Conservation (phyloP, 2,888 invertebrate species). For the Apotomis capreana region DNA sequence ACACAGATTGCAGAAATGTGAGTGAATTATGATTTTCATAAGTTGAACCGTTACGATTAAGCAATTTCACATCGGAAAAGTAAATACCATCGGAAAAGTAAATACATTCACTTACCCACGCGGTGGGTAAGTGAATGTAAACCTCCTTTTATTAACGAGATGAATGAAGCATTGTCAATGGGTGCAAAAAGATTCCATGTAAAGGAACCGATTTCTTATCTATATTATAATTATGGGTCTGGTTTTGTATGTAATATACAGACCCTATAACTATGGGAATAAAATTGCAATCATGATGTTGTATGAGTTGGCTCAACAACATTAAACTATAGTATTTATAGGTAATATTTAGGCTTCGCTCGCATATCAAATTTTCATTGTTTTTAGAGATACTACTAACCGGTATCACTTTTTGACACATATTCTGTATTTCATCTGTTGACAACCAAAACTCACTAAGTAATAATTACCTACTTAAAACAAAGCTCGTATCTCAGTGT, state of each 20-base stretch:
- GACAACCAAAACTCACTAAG: too few species aligned
- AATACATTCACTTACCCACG: slow-evolving; percentile 13
- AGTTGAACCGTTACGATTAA: not conserved
- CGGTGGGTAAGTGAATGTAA: not conserved
- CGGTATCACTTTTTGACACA: not conserved
- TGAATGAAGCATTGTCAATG: slow-evolving; percentile 2
- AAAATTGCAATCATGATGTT: not conserved
- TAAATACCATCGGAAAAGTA: slow-evolving; percentile 2
- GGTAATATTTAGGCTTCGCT: too few species aligned
- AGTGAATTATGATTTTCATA: too few species aligned
- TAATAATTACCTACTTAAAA: too few species aligned
- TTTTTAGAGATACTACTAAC: too few species aligned
- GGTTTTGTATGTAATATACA: too few species aligned
- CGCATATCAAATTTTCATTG: too few species aligned
- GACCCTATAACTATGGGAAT: not conserved
- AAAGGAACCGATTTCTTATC: not conserved
- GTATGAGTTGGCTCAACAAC: too few species aligned
- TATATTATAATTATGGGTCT: too few species aligned
- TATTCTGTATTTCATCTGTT: not conserved
- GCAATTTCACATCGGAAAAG: not conserved
- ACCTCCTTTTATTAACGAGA: slow-evolving; percentile 4
- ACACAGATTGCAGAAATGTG: too few species aligned
- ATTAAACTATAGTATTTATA: too few species aligned
- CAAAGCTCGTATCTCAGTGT: too few species aligned
- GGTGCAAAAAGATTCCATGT: not conserved